Percentiles rank a stretch among this genome's conserved stretches.
Evolutionary conservation across 1,140 invertebrate genomes (phyloP).

Genomic region (Delia radicum): DNA sequence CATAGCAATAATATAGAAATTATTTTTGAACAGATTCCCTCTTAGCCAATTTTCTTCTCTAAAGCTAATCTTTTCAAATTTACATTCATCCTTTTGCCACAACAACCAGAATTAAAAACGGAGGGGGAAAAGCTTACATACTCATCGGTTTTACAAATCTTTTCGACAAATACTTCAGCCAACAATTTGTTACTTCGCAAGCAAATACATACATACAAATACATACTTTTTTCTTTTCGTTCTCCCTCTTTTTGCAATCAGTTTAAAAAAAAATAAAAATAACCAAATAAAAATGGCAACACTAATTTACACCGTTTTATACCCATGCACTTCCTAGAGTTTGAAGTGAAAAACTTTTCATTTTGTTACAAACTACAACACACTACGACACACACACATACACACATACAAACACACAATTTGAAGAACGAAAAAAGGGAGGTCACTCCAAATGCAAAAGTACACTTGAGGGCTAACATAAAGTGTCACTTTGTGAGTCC

Average conservation of each 20-base stretch:
- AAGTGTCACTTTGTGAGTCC: slow-evolving; percentile 17
- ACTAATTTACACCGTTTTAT: slow-evolving; percentile 14
- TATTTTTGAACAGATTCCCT: neutral
- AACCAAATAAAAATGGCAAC: neutral
- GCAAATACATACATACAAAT: neutral
- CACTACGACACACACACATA: neutral
- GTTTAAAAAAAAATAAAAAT: neutral
- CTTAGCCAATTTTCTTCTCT: neutral
- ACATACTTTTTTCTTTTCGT: neutral
- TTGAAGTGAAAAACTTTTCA: neutral
- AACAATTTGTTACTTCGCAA: neutral
- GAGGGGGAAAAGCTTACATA: neutral
- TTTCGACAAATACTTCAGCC: slow-evolving; percentile 19
- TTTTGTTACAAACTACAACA: neutral
- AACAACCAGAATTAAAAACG: neutral
- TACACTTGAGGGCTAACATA: slow-evolving; percentile 12
- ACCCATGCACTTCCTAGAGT: neutral
- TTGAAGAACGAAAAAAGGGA: neutral
- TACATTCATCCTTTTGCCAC: neutral
- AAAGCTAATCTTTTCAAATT: neutral
- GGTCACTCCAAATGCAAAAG: slow-evolving; percentile 1
- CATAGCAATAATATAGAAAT: neutral
- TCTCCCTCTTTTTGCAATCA: neutral
- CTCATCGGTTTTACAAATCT: slow-evolving; percentile 13
- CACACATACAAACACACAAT: neutral